A percentile compares a stretch with the other conserved stretches of the same genome.
phyloP scores from a whole-genome alignment of 2,797 vertebrate genomes.

The Platalea minor region DNA sequence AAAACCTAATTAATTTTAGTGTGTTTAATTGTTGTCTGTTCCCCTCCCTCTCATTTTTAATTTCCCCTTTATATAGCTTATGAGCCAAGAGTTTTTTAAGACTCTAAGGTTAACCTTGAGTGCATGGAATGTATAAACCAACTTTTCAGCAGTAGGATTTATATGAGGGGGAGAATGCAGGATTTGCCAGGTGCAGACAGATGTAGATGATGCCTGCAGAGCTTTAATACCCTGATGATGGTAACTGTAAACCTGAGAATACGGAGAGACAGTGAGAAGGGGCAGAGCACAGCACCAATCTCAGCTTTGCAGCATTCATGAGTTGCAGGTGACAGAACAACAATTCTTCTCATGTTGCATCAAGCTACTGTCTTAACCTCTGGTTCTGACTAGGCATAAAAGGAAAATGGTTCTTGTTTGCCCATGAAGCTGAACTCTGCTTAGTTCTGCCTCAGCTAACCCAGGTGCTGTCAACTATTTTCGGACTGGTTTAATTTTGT shows the following conservation, averaged over 20 bases:
- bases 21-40: slow-evolving; percentile 17
- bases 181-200: slow-evolving; percentile 69
- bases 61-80: slow-evolving; percentile 10
- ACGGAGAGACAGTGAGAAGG: background rate
- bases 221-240: slow-evolving; percentile 54
- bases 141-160: slow-evolving; percentile 64
- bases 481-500: slow-evolving; percentile 2
- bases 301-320: background rate
- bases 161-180: slow-evolving; percentile 29
- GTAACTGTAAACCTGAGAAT: slow-evolving; percentile 42
- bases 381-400: background rate
- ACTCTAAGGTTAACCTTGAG: slow-evolving; percentile 41
- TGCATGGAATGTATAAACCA: slow-evolving; percentile 59
- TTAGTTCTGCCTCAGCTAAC: slow-evolving; percentile 13
- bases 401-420: slow-evolving; percentile 8
- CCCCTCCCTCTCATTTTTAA: slow-evolving; percentile 15
- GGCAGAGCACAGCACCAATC: background rate
- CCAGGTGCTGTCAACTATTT: slow-evolving; percentile 5
- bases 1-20: slow-evolving; percentile 11
- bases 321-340: slow-evolving; percentile 4
- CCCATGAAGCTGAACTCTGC: background rate
- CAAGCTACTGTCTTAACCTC: background rate
- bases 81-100: slow-evolving; percentile 12
- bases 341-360: background rate
- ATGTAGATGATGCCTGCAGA: slow-evolving; percentile 42